These are phyloP conservation scores for Zele albiditarsus DNA, from an alignment of 2,888 invertebrate species.

Conservation along the genomic window DNA sequence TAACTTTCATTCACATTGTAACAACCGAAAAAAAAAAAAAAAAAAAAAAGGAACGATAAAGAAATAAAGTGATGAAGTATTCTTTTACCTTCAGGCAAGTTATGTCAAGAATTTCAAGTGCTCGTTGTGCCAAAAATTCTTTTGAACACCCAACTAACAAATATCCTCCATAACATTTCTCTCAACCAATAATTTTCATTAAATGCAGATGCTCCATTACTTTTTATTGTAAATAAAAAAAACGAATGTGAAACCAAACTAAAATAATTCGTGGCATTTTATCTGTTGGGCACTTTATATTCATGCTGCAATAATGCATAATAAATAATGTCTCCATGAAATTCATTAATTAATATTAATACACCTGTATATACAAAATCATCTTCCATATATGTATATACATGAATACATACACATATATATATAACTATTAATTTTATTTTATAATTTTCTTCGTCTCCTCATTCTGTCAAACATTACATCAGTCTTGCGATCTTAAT, in stretches of 20 bases:
- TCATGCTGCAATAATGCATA: background rate
- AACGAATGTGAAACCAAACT: background rate
- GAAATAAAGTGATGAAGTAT: background rate
- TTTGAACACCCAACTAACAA: background rate
- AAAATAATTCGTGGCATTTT: background rate
- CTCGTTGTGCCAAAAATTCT: background rate
- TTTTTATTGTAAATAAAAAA: background rate
- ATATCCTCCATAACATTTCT: background rate
- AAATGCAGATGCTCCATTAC: background rate
- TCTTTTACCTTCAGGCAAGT: background rate
- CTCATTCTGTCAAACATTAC: slow-evolving; percentile 25
- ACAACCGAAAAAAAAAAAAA: background rate
- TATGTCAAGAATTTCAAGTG: background rate
- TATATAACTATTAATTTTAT: background rate
- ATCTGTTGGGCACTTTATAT: background rate
- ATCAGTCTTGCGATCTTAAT: slow-evolving; percentile 49
- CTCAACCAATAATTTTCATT: slow-evolving; percentile 7
- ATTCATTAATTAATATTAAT: background rate
- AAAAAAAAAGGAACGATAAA: background rate
- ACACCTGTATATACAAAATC: background rate
- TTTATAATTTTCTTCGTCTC: background rate
- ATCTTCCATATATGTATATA: background rate
- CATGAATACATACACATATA: background rate
- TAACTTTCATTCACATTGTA: slow-evolving; percentile 19
- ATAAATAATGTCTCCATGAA: background rate